phyloP scores from a whole-genome alignment of 2,797 vertebrate genomes.

The Chelmon rostratus region DNA sequence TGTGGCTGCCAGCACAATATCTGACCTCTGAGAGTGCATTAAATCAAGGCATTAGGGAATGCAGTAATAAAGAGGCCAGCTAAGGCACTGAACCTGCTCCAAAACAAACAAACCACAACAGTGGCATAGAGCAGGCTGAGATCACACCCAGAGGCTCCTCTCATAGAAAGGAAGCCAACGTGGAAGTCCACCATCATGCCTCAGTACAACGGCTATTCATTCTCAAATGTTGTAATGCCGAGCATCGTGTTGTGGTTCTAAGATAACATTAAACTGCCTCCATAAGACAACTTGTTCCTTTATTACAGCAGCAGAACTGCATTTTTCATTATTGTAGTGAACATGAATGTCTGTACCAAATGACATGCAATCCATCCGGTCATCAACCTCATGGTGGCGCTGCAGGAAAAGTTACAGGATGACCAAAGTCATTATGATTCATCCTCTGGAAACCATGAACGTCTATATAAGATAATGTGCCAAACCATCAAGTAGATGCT shows the following conservation, averaged over 20 bases:
- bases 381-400: not conserved
- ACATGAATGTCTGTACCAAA: not conserved
- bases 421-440: too few relatives aligned
- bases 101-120: slow-evolving; percentile 75
- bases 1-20: slow-evolving; percentile 80
- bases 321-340: not conserved
- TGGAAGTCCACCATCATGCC: slow-evolving; percentile 7
- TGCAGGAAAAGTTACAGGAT: not conserved
- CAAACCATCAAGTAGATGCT: too few relatives aligned
- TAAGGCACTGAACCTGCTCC: slow-evolving; percentile 71
- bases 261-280: not conserved
- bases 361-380: not conserved
- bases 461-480: too few relatives aligned
- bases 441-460: not conserved
- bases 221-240: not conserved
- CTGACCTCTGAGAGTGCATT: slow-evolving; percentile 85
- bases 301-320: not conserved
- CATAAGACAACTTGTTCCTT: not conserved
- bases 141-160: slow-evolving; percentile 53
- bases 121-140: slow-evolving; percentile 46
- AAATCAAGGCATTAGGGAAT: slow-evolving; percentile 83
- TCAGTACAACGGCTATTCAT: slow-evolving; percentile 1
- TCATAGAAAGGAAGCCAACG: slow-evolving; percentile 16
- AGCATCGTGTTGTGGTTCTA: not conserved
- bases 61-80: slow-evolving; percentile 80